These are phyloP conservation scores for Tachina fera DNA, from an alignment of 2,888 invertebrate genomes.

Conservation along the genomic window DNA sequence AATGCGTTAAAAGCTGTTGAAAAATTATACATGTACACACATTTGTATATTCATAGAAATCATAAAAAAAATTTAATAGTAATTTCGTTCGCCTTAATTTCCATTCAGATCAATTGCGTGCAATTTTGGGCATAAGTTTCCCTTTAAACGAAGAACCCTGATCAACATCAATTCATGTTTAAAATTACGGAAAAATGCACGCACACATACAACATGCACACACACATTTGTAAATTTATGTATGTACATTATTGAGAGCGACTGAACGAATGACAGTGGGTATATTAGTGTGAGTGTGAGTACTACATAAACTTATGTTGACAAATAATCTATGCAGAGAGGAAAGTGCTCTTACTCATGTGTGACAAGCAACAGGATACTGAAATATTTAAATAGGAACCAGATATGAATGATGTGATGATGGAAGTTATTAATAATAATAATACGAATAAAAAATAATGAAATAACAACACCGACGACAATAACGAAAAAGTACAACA, in stretches of 20 bases:
- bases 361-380: conserved; percentile 67
- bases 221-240: neutral
- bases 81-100: too few relatives aligned
- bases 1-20: too few relatives aligned
- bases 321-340: conserved; percentile 56
- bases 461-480: conserved; percentile 18
- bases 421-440: conserved; percentile 68
- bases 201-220: neutral
- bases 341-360: conserved; percentile 52
- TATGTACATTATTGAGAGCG: neutral
- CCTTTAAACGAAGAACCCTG: too few relatives aligned
- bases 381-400: conserved; percentile 68
- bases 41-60: too few relatives aligned
- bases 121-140: neutral
- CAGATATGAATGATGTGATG: conserved; percentile 68
- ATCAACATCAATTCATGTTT: too few relatives aligned
- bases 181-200: neutral
- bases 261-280: neutral
- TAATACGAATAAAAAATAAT: conserved; percentile 55
- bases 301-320: conserved; percentile 40
- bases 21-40: too few relatives aligned
- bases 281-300: neutral
- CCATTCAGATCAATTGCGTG: neutral
- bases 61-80: too few relatives aligned
- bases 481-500: conserved; percentile 37